phyloP scores from a whole-genome alignment of 2,888 invertebrate genomes.

The Endomychus coccineus region DNA sequence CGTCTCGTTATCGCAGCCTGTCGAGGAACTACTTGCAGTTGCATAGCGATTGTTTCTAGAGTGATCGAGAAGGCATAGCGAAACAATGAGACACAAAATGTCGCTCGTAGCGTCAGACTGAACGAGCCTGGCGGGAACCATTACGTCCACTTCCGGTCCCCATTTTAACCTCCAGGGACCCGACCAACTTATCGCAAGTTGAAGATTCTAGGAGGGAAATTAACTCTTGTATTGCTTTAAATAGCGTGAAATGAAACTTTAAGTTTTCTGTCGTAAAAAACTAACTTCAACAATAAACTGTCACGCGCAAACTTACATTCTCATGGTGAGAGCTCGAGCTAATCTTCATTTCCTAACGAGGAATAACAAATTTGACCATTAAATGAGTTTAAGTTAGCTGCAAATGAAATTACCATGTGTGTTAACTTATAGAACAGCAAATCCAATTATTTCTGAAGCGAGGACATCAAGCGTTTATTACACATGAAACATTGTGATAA shows the following conservation, averaged over 20 bases:
- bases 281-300: too few species aligned
- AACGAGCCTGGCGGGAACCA: slow-evolving; percentile 39
- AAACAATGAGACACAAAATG: slow-evolving; percentile 36
- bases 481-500: too few species aligned
- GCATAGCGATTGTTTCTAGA: neutral
- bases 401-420: too few species aligned
- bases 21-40: slow-evolving; percentile 9
- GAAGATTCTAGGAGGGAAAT: slow-evolving; percentile 34
- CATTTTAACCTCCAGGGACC: slow-evolving; percentile 31
- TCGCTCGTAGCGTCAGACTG: slow-evolving; percentile 28
- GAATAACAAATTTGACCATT: too few species aligned
- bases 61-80: slow-evolving; percentile 18
- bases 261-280: too few species aligned
- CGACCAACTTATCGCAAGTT: slow-evolving; percentile 33
- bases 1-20: neutral
- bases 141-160: slow-evolving; percentile 41
- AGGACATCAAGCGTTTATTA: too few species aligned
- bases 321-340: too few species aligned
- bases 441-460: too few species aligned
- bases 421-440: too few species aligned
- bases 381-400: too few species aligned
- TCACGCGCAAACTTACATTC: too few species aligned
- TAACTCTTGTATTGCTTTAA: slow-evolving; percentile 32
- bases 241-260: slow-evolving; percentile 22
- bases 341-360: too few species aligned